phyloP scores from a whole-genome alignment of 1,140 invertebrate species.

The Neuroterus valhalla region DNA sequence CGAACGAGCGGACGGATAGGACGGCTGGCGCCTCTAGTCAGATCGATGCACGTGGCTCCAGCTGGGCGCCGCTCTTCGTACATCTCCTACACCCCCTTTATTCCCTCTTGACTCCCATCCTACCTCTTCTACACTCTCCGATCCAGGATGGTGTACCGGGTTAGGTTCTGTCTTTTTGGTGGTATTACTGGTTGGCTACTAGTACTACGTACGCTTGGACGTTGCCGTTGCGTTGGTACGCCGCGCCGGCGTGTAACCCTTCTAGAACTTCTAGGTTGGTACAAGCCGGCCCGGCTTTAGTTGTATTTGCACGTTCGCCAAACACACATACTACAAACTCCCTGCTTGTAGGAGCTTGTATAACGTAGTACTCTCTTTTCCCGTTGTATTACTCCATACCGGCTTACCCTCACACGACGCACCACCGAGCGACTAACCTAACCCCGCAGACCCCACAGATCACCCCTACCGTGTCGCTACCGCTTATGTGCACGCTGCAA shows the following conservation, averaged over 20 bases:
- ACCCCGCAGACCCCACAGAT: conserved; percentile 37
- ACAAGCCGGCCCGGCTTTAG: neutral
- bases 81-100: conserved; percentile 70
- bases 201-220: conserved; percentile 39
- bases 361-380: conserved; percentile 25
- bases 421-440: conserved; percentile 48
- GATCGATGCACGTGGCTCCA: conserved; percentile 77
- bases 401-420: conserved; percentile 41
- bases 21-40: conserved; percentile 74
- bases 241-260: conserved; percentile 24
- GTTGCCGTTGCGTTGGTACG: conserved; percentile 40
- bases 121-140: conserved; percentile 49
- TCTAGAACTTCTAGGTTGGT: neutral
- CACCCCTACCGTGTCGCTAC: conserved; percentile 39
- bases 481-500: conserved; percentile 38
- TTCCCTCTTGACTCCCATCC: conserved; percentile 67
- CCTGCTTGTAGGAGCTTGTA: neutral
- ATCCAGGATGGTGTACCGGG: conserved; percentile 58
- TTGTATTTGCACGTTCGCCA: conserved; percentile 29
- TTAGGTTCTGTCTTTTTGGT: conserved; percentile 51
- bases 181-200: conserved; percentile 45
- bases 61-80: conserved; percentile 74
- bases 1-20: conserved; percentile 75
- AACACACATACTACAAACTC: neutral
- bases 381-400: conserved; percentile 48